phyloP scores from a whole-genome alignment of 2,113 vertebrate species.

The Gorsachius goisagi region DNA sequence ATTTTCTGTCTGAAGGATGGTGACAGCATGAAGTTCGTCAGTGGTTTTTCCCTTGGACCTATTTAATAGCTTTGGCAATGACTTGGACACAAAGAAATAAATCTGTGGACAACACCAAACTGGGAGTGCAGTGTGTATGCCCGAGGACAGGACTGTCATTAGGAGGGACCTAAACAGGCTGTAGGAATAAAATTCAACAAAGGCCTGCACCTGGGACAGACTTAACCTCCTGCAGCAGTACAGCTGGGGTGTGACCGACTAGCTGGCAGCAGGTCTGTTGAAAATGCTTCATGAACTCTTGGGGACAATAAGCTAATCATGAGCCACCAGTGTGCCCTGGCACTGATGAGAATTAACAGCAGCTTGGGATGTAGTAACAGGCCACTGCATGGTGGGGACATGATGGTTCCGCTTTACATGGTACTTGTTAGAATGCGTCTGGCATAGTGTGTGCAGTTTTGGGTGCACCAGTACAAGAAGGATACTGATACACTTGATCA shows the following conservation, averaged over 20 bases:
- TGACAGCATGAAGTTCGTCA: not conserved
- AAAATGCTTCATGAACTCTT: not conserved
- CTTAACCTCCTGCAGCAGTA: not conserved
- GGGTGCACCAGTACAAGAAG: not conserved
- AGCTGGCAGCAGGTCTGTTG: not conserved
- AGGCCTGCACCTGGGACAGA: not conserved
- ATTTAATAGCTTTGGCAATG: not conserved
- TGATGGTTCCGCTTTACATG: not conserved
- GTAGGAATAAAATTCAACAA: not conserved
- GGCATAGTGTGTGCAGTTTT: not conserved
- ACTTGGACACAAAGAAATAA: not conserved
- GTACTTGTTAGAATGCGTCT: not conserved
- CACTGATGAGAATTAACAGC: not conserved
- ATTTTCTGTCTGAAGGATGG: not conserved
- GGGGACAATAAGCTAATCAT: not conserved
- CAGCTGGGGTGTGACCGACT: not conserved
- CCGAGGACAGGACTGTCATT: not conserved
- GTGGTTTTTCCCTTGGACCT: not conserved
- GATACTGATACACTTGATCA: not conserved
- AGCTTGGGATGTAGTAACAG: not conserved
- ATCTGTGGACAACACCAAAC: not conserved
- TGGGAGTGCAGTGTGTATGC: not conserved
- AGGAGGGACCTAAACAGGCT: not conserved
- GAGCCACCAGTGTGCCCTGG: not conserved
- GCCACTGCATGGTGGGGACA: fast-evolving